Conservation (phyloP, 2,888 invertebrate genomes). For the Heteropelma amictum region DNA sequence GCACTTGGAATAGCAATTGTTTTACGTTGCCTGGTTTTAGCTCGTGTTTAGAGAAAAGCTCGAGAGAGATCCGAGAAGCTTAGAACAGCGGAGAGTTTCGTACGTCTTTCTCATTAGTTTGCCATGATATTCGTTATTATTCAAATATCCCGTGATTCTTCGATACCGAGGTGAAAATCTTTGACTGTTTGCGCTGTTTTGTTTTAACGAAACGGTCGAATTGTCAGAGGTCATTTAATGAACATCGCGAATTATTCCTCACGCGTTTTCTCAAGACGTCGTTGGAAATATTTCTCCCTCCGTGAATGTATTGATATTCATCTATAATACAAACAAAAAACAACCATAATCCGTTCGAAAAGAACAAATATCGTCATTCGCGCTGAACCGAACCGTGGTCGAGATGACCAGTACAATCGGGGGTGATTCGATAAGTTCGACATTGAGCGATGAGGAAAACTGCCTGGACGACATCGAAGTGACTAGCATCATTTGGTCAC, state of each 20-base stretch:
- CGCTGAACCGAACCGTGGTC: neutral
- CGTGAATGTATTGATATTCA: too few species aligned
- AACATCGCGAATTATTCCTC: neutral
- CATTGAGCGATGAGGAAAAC: slow-evolving; percentile 63
- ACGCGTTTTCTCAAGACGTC: too few species aligned
- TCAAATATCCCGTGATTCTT: slow-evolving; percentile 51
- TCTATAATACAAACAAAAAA: neutral
- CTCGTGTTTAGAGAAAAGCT: slow-evolving; percentile 20
- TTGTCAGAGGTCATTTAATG: neutral
- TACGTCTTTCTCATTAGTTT: slow-evolving; percentile 62
- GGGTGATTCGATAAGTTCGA: slow-evolving; percentile 40
- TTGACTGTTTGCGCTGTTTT: neutral
- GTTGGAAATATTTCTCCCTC: too few species aligned
- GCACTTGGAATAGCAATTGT: slow-evolving; percentile 50
- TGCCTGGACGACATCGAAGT: slow-evolving; percentile 62
- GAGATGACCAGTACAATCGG: slow-evolving; percentile 16
- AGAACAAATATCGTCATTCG: slow-evolving; percentile 35
- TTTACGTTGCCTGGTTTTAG: slow-evolving; percentile 60
- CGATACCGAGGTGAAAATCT: slow-evolving; percentile 10
- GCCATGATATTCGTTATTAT: slow-evolving; percentile 67
- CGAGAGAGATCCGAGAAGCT: slow-evolving; percentile 42
- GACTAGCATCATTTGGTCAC: slow-evolving; percentile 67
- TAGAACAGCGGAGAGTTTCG: slow-evolving; percentile 49
- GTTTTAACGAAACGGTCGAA: neutral
- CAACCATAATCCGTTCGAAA: too few species aligned